These are phyloP conservation scores for Graphium colonna DNA, from an alignment of 2,888 invertebrate species.

Conservation along the genomic window DNA sequence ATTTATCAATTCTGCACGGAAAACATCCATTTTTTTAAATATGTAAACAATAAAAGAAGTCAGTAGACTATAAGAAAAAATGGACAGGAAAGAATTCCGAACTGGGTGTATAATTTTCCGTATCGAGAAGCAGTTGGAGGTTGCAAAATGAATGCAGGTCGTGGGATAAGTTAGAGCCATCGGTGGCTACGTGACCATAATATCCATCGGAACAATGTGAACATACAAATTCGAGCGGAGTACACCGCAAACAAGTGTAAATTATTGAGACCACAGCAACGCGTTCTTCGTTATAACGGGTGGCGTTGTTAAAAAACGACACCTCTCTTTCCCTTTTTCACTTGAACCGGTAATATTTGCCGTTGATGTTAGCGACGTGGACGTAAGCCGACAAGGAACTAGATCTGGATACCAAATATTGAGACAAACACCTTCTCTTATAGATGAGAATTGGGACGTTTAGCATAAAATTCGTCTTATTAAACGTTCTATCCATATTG, in stretches of 20 bases:
- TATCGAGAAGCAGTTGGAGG: constrained; percentile 20
- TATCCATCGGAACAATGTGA: constrained; percentile 48
- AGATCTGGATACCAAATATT: constrained; percentile 43
- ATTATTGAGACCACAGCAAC: constrained; percentile 47
- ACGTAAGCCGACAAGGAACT: constrained; percentile 47
- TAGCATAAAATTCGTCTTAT: too few species aligned
- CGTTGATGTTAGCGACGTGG: constrained; percentile 52
- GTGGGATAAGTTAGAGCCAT: constrained; percentile 36
- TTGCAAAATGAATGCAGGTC: constrained; percentile 29
- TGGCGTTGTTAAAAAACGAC: constrained; percentile 41
- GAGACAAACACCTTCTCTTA: too few species aligned
- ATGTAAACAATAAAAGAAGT: too few species aligned
- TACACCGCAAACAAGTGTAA: constrained; percentile 45
- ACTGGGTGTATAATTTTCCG: constrained; percentile 22
- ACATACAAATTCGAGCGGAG: constrained; percentile 39
- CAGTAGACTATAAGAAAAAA: not conserved
- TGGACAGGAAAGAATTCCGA: not conserved
- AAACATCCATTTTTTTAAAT: too few species aligned
- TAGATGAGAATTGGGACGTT: too few species aligned
- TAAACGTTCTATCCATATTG: too few species aligned
- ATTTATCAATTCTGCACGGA: too few species aligned
- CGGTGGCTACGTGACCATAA: constrained; percentile 26
- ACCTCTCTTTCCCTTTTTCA: constrained; percentile 41
- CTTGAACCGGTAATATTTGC: constrained; percentile 45
- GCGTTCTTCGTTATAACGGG: constrained; percentile 43